These are phyloP conservation scores for Megaleporinus macrocephalus DNA, from an alignment of 2,113 vertebrate species.

Conservation along the genomic window DNA sequence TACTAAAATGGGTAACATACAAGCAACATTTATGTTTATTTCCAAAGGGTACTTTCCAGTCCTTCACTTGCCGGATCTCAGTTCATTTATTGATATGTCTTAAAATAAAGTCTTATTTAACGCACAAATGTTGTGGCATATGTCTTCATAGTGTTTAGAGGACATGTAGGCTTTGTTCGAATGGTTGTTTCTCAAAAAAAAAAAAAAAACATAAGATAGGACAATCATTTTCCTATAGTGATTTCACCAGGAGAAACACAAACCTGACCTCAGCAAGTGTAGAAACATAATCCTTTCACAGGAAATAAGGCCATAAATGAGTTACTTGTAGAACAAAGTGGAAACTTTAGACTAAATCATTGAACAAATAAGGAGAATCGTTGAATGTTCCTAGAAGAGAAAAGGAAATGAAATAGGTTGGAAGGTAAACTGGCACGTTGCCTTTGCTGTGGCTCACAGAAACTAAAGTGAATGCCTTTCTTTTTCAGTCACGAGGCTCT, in stretches of 20 bases:
- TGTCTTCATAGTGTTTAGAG: constrained; percentile 44
- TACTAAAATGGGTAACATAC: constrained; percentile 2
- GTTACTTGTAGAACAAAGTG: constrained; percentile 19
- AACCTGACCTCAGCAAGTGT: constrained; percentile 11
- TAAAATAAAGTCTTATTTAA: constrained; percentile 34
- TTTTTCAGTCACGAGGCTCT: constrained; percentile 14
- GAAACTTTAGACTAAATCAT: background rate
- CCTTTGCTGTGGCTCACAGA: constrained; percentile 46
- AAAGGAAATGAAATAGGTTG: constrained; percentile 17
- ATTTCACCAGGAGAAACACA: constrained; percentile 16
- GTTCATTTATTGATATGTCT: constrained; percentile 14
- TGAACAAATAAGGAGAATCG: background rate
- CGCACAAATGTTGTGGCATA: constrained; percentile 43
- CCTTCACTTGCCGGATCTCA: constrained; percentile 7
- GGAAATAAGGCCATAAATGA: constrained; percentile 27
- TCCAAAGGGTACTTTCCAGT: constrained; percentile 5
- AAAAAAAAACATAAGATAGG: constrained; percentile 60
- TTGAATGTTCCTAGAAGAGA: constrained; percentile 2
- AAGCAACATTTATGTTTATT: constrained; percentile 19
- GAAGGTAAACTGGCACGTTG: constrained; percentile 35
- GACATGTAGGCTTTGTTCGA: constrained; percentile 41
- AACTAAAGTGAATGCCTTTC: constrained; percentile 45
- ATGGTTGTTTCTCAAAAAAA: constrained; percentile 33
- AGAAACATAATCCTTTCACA: constrained; percentile 18
- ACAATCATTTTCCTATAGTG: constrained; percentile 73